phyloP scores from a whole-genome alignment of 1,140 invertebrate species.

The Caenorhabditis briggsae region DNA sequence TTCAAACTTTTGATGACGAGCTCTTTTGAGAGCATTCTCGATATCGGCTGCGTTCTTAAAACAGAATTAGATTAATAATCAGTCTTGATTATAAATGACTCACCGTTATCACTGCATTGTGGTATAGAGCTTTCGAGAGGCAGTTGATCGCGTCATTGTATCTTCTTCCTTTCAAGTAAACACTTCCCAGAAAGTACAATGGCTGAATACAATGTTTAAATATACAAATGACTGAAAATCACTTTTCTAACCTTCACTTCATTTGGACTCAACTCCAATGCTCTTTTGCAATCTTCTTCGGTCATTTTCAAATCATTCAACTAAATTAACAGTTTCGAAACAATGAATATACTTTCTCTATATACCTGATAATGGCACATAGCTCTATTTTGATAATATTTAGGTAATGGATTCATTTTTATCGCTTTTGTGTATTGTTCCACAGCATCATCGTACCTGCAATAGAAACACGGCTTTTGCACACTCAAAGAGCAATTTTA shows the following conservation, averaged over 20 bases:
- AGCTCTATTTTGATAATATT: slow-evolving; percentile 47
- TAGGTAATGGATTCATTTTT: slow-evolving; percentile 21
- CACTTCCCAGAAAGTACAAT: slow-evolving; percentile 30
- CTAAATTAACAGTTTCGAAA: not conserved
- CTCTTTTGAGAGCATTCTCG: slow-evolving; percentile 16
- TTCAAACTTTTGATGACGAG: slow-evolving; percentile 26
- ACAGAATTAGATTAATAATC: not conserved
- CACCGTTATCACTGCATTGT: slow-evolving; percentile 11
- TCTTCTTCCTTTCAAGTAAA: slow-evolving; percentile 7
- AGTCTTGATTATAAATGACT: not conserved
- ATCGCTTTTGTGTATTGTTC: slow-evolving; percentile 42
- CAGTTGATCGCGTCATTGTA: slow-evolving; percentile 12
- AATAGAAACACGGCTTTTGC: not conserved
- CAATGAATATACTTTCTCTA: not conserved
- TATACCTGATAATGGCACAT: slow-evolving; percentile 42
- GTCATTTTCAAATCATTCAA: slow-evolving; percentile 31
- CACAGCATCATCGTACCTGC: slow-evolving; percentile 13
- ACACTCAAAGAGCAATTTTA: not conserved
- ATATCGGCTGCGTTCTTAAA: slow-evolving; percentile 29
- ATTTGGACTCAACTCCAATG: slow-evolving; percentile 19
- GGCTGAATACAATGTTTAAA: not conserved
- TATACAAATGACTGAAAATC: not conserved
- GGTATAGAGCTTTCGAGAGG: slow-evolving; percentile 19
- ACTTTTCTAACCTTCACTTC: slow-evolving; percentile 1
- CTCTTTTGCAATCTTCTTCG: slow-evolving; percentile 26